Evolutionary conservation across 2,888 invertebrate species (phyloP).

Genomic region (Amphipoea oculea): DNA sequence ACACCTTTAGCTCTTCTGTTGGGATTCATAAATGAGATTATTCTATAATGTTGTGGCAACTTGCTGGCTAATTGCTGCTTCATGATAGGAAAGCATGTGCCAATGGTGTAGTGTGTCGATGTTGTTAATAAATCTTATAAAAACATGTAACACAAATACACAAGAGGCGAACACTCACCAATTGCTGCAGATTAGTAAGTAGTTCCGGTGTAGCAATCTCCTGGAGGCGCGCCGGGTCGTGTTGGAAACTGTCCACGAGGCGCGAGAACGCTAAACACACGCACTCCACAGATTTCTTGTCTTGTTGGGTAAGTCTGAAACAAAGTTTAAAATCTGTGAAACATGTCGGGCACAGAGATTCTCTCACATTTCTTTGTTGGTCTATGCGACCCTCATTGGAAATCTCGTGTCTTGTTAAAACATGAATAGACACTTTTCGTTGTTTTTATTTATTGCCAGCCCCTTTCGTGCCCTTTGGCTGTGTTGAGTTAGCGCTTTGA

Average conservation of each 20-base stretch:
- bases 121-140: not conserved
- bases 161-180: conserved; percentile 89
- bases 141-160: not conserved
- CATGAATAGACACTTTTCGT: not conserved
- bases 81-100: not conserved
- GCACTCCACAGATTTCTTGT: conserved; percentile 99
- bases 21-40: not conserved
- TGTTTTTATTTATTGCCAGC: not conserved
- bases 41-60: not conserved
- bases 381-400: not conserved
- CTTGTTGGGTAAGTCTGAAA: conserved; percentile 94
- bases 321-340: not conserved
- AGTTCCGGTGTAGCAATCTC: conserved; percentile 98
- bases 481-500: not conserved
- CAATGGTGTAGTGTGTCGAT: not conserved
- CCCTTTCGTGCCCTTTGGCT: too few species aligned
- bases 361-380: too few species aligned
- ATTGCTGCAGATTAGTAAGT: conserved; percentile 97
- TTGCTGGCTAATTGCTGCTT: not conserved
- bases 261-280: conserved; percentile 99
- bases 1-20: not conserved
- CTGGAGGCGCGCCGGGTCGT: conserved; percentile 96
- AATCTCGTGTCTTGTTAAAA: not conserved
- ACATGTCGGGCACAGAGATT: not conserved
- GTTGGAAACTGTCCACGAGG: conserved; percentile 98